A percentile compares a stretch with the other conserved stretches of the same genome.
These are phyloP conservation scores for Sylvia atricapilla DNA, from an alignment of 2,113 vertebrate species.

Conservation along the genomic window DNA sequence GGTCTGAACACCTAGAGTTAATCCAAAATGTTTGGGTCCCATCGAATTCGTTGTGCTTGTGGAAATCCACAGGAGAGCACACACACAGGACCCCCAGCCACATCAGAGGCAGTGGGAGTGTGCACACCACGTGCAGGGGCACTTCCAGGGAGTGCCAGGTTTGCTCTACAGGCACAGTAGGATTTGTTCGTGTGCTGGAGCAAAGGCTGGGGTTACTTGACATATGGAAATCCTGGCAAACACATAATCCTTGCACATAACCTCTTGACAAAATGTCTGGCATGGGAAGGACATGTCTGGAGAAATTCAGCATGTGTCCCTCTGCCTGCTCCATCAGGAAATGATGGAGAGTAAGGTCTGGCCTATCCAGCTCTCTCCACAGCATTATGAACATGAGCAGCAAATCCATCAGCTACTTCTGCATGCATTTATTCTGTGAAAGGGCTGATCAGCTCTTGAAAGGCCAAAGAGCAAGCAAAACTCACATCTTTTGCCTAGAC, in stretches of 20 bases:
- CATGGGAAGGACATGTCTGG: neutral
- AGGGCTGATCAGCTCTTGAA: neutral
- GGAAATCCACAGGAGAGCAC: neutral
- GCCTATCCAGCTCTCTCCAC: neutral
- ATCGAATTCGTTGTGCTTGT: neutral
- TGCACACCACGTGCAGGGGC: neutral
- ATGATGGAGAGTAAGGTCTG: neutral
- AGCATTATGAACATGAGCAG: neutral
- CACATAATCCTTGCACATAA: neutral
- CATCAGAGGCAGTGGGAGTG: neutral
- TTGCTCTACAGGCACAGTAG: neutral
- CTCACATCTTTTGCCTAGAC: neutral
- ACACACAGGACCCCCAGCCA: neutral
- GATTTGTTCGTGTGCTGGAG: rapidly evolving
- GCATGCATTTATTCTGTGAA: neutral
- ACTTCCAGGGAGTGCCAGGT: neutral
- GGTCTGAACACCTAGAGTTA: neutral
- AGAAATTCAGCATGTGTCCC: neutral
- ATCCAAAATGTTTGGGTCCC: neutral
- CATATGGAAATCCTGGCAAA: neutral
- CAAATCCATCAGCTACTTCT: neutral
- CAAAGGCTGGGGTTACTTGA: neutral
- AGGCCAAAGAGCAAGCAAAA: neutral
- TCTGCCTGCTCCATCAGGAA: neutral
- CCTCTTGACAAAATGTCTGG: neutral